Conservation (phyloP, 2,888 invertebrate species). For the Elmis aenea region DNA sequence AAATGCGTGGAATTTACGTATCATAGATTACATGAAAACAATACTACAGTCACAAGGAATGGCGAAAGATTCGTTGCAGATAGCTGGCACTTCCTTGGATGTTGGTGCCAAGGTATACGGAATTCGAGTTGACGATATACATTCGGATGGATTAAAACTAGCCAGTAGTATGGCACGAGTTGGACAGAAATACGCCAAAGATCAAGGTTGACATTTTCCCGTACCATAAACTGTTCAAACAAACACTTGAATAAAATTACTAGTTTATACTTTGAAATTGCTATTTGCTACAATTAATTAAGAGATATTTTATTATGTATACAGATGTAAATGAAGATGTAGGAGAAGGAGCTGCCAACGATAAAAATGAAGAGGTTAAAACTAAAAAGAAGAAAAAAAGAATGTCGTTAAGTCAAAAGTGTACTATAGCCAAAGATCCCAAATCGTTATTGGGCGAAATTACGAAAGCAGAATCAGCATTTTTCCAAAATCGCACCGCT, state of each 20-base stretch:
- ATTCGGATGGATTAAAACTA: constrained; percentile 75
- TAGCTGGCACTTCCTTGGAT: constrained; percentile 81
- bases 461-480: constrained; percentile 31
- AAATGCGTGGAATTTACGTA: constrained; percentile 82
- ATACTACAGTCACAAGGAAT: constrained; percentile 65
- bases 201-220: too few relatives aligned
- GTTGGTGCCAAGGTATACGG: constrained; percentile 87
- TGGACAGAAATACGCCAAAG: constrained; percentile 5
- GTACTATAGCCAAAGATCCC: constrained; percentile 28
- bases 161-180: constrained; percentile 56
- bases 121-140: constrained; percentile 78
- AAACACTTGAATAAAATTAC: too few relatives aligned
- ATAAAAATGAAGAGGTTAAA: constrained; percentile 18
- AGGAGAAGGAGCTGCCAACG: constrained; percentile 23
- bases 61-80: constrained; percentile 65
- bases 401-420: constrained; percentile 24
- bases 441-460: constrained; percentile 26
- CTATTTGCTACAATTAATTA: too few relatives aligned
- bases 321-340: constrained; percentile 27
- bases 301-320: too few relatives aligned
- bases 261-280: too few relatives aligned
- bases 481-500: constrained; percentile 33
- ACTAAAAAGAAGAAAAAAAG: constrained; percentile 25
- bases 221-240: too few relatives aligned
- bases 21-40: constrained; percentile 80